Percentiles rank a stretch among this genome's conserved stretches.
phyloP scores from a whole-genome alignment of 2,888 invertebrate genomes.

The Drosophila nr. perissopoda region DNA sequence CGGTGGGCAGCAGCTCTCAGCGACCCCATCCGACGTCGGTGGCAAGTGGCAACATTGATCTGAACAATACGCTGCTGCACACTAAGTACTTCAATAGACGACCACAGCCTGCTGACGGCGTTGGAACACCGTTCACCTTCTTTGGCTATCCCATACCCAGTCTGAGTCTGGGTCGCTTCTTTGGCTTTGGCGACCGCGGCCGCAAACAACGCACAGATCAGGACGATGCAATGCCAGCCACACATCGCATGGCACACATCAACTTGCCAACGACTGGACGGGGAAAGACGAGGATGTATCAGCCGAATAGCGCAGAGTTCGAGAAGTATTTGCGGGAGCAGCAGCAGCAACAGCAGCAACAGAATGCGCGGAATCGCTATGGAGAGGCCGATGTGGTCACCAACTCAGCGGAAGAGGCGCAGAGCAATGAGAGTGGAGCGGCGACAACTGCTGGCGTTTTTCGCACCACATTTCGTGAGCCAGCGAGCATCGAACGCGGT shows the following conservation, averaged over 20 bases:
- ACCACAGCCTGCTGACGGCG: slow-evolving; percentile 63
- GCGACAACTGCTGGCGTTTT: slow-evolving; percentile 75
- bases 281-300: slow-evolving; percentile 84
- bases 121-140: slow-evolving; percentile 89
- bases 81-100: slow-evolving; percentile 83
- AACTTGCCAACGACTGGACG: slow-evolving; percentile 65
- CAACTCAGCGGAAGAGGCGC: slow-evolving; percentile 79
- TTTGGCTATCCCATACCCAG: slow-evolving; percentile 93
- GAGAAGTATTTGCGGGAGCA: slow-evolving; percentile 82
- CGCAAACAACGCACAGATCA: slow-evolving; percentile 80
- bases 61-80: slow-evolving; percentile 84
- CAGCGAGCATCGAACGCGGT: slow-evolving; percentile 88
- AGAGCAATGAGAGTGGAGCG: slow-evolving; percentile 78
- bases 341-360: slow-evolving; percentile 63
- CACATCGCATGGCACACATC: slow-evolving; percentile 79
- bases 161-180: slow-evolving; percentile 89
- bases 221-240: slow-evolving; percentile 71
- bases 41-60: slow-evolving; percentile 86
- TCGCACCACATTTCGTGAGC: slow-evolving; percentile 82
- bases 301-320: slow-evolving; percentile 83
- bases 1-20: slow-evolving; percentile 73
- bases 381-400: slow-evolving; percentile 55
- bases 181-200: slow-evolving; percentile 85
- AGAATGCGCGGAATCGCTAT: slow-evolving; percentile 68
- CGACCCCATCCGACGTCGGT: slow-evolving; percentile 85